Evolutionary conservation across 1,140 invertebrate species (phyloP).

Genomic region (Triops cancriformis): DNA sequence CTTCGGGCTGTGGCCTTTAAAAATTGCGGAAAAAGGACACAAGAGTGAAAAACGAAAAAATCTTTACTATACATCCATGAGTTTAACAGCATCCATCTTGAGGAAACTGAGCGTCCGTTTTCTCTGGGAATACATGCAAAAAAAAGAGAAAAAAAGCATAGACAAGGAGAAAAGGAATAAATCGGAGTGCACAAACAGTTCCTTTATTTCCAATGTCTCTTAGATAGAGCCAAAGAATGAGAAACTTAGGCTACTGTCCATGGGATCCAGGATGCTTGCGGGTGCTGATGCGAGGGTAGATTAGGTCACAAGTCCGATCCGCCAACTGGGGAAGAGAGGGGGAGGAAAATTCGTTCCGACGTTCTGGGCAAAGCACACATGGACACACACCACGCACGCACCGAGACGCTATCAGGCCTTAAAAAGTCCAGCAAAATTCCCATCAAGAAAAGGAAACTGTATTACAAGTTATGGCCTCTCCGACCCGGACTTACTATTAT

Average conservation of each 20-base stretch:
- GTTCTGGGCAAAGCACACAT: not conserved
- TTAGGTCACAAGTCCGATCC: conserved; percentile 9
- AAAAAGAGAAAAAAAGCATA: not conserved
- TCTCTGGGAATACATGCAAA: not conserved
- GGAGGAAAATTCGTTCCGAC: not conserved
- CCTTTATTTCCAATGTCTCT: not conserved
- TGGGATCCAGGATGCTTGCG: not conserved
- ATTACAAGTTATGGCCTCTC: conserved; percentile 5
- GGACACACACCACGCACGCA: too few relatives aligned
- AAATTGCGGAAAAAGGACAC: too few relatives aligned
- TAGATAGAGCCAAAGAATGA: not conserved
- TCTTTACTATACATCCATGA: not conserved
- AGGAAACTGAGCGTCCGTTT: not conserved
- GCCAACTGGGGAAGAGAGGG: not conserved
- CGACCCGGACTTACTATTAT: conserved; percentile 9
- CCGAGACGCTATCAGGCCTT: not conserved
- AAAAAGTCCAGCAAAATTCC: conserved; percentile 2
- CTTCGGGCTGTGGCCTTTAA: not conserved
- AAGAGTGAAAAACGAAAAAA: not conserved
- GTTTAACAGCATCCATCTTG: not conserved
- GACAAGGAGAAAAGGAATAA: not conserved
- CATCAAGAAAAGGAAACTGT: conserved; percentile 14
- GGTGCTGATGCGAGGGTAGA: conserved; percentile 12
- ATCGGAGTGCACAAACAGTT: not conserved
- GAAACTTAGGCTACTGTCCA: not conserved